Base-by-base conservation (phyloP, 1,140 invertebrate species). In the Schlechtendalia chinensis region DNA sequence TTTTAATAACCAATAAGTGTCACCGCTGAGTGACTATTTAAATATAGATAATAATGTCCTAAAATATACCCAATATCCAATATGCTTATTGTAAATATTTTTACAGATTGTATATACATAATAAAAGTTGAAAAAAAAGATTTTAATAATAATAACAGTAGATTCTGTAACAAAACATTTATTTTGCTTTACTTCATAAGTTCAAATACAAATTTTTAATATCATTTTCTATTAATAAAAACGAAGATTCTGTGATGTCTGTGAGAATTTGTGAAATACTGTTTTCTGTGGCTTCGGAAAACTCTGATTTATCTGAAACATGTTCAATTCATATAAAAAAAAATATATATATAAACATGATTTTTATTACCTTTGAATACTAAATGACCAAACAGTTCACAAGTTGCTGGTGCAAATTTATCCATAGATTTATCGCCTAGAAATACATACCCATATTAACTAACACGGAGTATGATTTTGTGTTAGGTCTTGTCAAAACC, bases 311-410 rank as follows among this genome's bases (percentile, higher is more conserved):
- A 84, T 85, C 90, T 90, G 83, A 79, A 87, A 82, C 83, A 81
- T 83, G 82, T 82, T 39, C 6, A 61, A 29, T 61, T 61, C 0
- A 17, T 1, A 29, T 6, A 63, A 11, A 63, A 63, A 19, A n/a
- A n/a, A n/a, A n/a, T n/a, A n/a, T n/a, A n/a, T 17, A 32, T n/a
- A n/a, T 53, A 53, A 17, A 19, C 11, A 72, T n/a, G 12, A 29
- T 27, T 29, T 29, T 29, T 12, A 86, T 88, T 86, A 91, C 90
- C 86, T 87, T 87, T 89, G 19, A 91, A 86, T 22, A 87, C 85
- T 81, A 93, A 87, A 86, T 91, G 91, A 22, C 91, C 91, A 84
- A 89, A 90, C 1, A 92, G 84, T 85, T 93, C 91, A 84, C 88
- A 90, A 2, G 88, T 85, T 22, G 90, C 91, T 53, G 90, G 86